A percentile compares a stretch with the other conserved stretches of the same genome.
These are phyloP conservation scores for Diglossa cyanea DNA, from an alignment of 2,797 vertebrate genomes.

Conservation along the genomic window DNA sequence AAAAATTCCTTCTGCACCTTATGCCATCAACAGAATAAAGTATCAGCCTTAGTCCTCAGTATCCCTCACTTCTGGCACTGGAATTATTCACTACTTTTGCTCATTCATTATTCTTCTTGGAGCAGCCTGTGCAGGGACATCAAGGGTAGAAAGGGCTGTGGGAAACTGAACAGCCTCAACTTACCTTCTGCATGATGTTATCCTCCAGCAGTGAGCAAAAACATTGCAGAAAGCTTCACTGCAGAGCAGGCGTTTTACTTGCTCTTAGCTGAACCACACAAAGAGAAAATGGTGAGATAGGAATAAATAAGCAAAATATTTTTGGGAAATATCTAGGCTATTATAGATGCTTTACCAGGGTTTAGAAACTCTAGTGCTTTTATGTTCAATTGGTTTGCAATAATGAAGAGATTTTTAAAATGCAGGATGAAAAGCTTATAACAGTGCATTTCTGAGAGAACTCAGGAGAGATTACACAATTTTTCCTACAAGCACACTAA, in stretches of 20 bases:
- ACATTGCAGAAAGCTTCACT: not conserved
- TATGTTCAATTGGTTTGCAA: not conserved
- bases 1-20: not conserved
- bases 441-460: not conserved
- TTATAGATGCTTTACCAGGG: not conserved
- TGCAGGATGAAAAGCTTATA: not conserved
- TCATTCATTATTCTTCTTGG: not conserved
- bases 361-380: not conserved
- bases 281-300: not conserved
- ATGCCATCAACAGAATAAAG: not conserved
- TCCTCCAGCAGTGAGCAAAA: not conserved
- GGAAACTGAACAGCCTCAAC: accelerated
- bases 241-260: not conserved
- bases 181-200: not conserved
- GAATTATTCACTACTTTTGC: not conserved
- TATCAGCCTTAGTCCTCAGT: not conserved
- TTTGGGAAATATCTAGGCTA: not conserved
- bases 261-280: not conserved
- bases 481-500: not conserved
- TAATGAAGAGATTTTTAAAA: not conserved
- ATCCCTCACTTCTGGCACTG: not conserved
- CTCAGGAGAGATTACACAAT: not conserved
- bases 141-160: not conserved
- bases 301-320: not conserved
- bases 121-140: not conserved